Base-by-base conservation (phyloP, 1,140 invertebrate species). In the Glomeris maerens region DNA sequence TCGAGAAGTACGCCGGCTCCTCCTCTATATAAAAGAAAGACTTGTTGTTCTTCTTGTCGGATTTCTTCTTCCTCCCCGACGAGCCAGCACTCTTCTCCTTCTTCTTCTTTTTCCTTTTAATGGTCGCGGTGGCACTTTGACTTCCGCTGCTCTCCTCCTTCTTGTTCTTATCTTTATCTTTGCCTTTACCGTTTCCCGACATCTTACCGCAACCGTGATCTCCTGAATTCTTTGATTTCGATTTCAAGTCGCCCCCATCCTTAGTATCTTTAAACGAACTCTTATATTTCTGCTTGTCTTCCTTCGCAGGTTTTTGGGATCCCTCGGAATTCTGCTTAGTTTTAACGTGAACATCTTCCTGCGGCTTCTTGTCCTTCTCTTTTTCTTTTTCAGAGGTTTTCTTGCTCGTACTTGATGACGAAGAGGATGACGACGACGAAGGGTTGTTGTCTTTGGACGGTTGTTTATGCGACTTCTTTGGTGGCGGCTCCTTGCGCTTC, bases 21-120 rank as follows among this genome's bases (percentile, higher is more conserved):
- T 91, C 86, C 59, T 88, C 83, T 22, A 86, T 77, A 66, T 89
- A 91, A 56, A 88, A 89, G n/a, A 86, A 90, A 69, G 86, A 83
- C 56, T 13, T 56, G 51, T 13, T 42, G 40, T 21, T 49, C 45
- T 47, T 60, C 50, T 47, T 58, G 47, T 25, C 53, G 48, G 27
- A 51, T 39, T 39, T 53, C 17, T 48, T 52, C n/a, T 28, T 56
- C 21, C 49, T 54, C 26, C 44, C 27, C 22, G 28, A 25, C 31
- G 47, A 10, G 7, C 23, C 29, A 41, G 45, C 26, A 48, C 45
- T 31, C 41, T 27, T 56, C 40, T 55, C n/a, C n/a, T n/a, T n/a
- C 54, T 47, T 58, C 48, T 28, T 57, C 38, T 49, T 59, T 54
- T 53, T 27, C 72, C 69, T 59, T 71, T 36, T 36, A 17, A 17